Base-by-base conservation (phyloP, 2,113 vertebrate species). In the Otus sunia region DNA sequence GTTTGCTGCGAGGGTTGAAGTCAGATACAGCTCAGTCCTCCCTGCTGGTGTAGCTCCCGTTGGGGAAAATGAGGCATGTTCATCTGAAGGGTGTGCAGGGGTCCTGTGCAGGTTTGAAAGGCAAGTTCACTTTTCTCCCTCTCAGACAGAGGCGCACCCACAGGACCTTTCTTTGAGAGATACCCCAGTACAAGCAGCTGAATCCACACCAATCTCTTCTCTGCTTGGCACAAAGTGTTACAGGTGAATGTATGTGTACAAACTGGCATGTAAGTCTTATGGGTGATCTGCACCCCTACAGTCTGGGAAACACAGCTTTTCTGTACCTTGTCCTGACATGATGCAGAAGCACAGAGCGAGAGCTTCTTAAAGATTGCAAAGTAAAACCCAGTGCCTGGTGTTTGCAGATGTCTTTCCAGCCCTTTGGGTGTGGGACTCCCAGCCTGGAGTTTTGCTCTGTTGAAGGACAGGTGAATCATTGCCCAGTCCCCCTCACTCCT, bases 71-170 rank as follows among this genome's bases (percentile, higher is more conserved):
- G 52, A 71, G 25, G 21, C 60, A 77, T 66, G 36, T 82, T 95
- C 93, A 55, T 26, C 32, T 60, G 58, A 60, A 60, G 16, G 5
- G 13, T 52, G 12, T 10, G 10, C 67, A 72, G 30, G 41, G 25
- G 8, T 49, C 22, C 58, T 52, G 10, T 72, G 27, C 75, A 82
- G 56, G 34, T 80, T 39, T 75, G 45, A 76, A 74, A 81, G 30
- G 37, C 79, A 82, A 43, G 39, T 73, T 84, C 22, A 27, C 5
- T 81, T 94, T 95, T 90, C 18, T 78, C 32, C 32, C 23, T 72
- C 7, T 75, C 25, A 36, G 20, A 34, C 7, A 43, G 39, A n/a
- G 1, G 0, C 11, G 6, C 16, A 7, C 18, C 9, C 8, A 21
- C 4, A 21, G 74, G 36, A 87, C 23, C 14, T 77, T 43, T 55